Base-by-base conservation (phyloP, 2,888 invertebrate genomes). In the Heliothis peltigera region DNA sequence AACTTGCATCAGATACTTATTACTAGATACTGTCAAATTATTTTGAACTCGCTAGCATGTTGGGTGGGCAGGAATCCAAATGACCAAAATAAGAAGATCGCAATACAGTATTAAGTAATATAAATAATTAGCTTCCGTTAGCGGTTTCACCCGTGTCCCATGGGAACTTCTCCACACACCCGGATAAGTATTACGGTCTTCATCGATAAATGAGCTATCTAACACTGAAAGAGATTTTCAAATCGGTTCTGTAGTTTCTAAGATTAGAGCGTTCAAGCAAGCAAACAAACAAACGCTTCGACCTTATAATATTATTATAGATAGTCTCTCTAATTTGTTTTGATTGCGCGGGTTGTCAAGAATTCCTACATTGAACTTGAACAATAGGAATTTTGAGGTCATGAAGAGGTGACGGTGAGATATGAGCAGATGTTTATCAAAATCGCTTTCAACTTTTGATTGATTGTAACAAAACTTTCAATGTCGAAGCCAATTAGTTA, bases 21-120 rank as follows among this genome's bases (percentile, higher is more conserved):
- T 49, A 68, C 74, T 71, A 78, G 64, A 53, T 53, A 59, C 66
- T 64, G 54, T 64, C 55, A 59, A 74, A 62, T 70, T 44, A 56
- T 79, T 74, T 55, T 19, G 61, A 58, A 49, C 43, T 42, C 25
- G 62, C 71, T 75, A 75, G 68, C 77, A 79, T 48, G 49, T 8
- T 17, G 54, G 48, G 56, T 71, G 79, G 77, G 79, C 79, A 74
- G 39, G 8, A 57, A 65, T 78, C 79, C 78, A 78, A 68, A 22
- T 63, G 17, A 51, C 10, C 18, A 44, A 8, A 63, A 15, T 44
- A 46, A 39, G 54, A 48, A n/a, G 61, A 70, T 51, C 35, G 61
- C 64, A 62, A 62, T 59, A 49, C 28, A 10, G 60, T 25, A 25
- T 39, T 15, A 39, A 21, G 57, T 28, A 68, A 18, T 15, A n/a